phyloP scores from a whole-genome alignment of 2,888 invertebrate species.

The Clusia tigrina region DNA sequence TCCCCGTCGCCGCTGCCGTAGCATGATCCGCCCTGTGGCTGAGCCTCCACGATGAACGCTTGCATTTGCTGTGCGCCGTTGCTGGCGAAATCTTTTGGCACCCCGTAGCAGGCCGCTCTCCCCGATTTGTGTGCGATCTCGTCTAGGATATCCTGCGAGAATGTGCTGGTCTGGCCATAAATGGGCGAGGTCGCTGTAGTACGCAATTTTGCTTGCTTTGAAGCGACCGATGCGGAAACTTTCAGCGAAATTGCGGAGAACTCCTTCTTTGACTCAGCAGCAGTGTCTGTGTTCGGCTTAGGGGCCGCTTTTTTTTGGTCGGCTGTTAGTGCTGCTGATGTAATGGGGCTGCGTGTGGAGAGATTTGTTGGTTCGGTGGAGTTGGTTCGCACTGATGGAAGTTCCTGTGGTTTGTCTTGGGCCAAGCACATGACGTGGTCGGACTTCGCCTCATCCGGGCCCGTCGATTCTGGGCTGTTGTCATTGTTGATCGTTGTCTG shows the following conservation, averaged over 20 bases:
- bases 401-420: slow-evolving; percentile 27
- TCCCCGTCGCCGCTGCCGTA: slow-evolving; percentile 26
- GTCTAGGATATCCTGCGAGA: slow-evolving; percentile 41
- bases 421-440: background rate
- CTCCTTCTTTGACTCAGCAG: too few species aligned
- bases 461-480: slow-evolving; percentile 41
- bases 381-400: slow-evolving; percentile 28
- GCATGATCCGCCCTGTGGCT: slow-evolving; percentile 15
- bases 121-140: slow-evolving; percentile 59
- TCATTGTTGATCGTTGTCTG: background rate
- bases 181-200: slow-evolving; percentile 49
- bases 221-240: slow-evolving; percentile 22
- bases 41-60: slow-evolving; percentile 84
- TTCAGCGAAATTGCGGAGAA: too few species aligned
- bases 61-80: slow-evolving; percentile 76
- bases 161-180: too few species aligned
- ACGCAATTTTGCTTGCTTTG: slow-evolving; percentile 31
- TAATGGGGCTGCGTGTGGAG: slow-evolving; percentile 38
- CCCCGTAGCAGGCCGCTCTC: slow-evolving; percentile 71
- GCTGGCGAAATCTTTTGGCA: slow-evolving; percentile 64
- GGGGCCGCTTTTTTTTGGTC: slow-evolving; percentile 10
- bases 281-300: slow-evolving; percentile 28
- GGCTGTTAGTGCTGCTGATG: slow-evolving; percentile 11
- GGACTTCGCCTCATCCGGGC: slow-evolving; percentile 41
- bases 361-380: slow-evolving; percentile 50